Conservation (phyloP, 2,797 vertebrate genomes). For the Sus cebifrons region DNA sequence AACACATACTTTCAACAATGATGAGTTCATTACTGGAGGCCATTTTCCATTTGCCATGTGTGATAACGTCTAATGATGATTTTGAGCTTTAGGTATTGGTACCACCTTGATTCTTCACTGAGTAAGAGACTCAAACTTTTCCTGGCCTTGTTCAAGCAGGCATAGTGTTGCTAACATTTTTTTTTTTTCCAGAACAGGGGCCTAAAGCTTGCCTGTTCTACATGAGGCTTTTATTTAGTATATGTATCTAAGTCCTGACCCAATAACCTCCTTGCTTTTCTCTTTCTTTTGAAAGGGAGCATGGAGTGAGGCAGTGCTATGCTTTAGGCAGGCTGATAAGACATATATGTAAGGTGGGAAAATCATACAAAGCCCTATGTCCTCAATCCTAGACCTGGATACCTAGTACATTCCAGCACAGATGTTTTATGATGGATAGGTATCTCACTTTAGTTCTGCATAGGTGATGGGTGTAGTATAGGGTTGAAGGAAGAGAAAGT, state of each 20-base stretch:
- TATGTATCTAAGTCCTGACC: neutral
- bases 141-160: neutral
- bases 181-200: neutral
- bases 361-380: neutral
- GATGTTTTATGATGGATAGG: neutral
- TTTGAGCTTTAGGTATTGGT: neutral
- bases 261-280: neutral
- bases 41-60: neutral
- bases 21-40: neutral
- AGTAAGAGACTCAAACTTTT: neutral
- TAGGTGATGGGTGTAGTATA: rapidly evolving
- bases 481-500: neutral
- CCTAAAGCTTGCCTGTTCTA: neutral
- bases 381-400: neutral
- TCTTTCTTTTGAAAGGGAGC: neutral
- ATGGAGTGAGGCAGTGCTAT: neutral
- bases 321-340: neutral
- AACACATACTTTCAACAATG: neutral
- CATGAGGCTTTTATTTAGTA: neutral
- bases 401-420: neutral
- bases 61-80: neutral
- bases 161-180: rapidly evolving
- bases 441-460: neutral
- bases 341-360: neutral
- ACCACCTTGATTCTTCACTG: neutral